Evolutionary conservation across 2,113 vertebrate genomes (phyloP), one percentile per base, ranked within the genome.

Genomic region (Gila orcuttii): DNA sequence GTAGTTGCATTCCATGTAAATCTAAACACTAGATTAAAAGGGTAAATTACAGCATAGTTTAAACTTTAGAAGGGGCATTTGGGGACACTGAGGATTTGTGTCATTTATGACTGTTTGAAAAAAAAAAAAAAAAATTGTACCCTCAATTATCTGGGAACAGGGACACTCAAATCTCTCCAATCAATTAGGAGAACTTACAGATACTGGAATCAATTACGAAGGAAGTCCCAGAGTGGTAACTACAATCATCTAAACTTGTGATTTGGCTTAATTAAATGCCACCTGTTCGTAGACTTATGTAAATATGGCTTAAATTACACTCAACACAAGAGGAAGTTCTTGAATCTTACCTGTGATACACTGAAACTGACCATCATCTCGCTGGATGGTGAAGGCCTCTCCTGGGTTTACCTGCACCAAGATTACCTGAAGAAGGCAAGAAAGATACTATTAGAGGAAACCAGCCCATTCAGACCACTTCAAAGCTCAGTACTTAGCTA

Each of bases 371-470:
- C 98, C 98, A 98, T 99, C 98, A 95, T 99, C 98, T 96, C 97
- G 96, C 96, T 97, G 96, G 95, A 99, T 99, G 90, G 98, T 99
- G 95, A 99, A 99, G 92, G 97, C 95, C 94, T 99, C 98, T 91
- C 98, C 98, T 95, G 98, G 97, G 93, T 99, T 99, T 94, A 99
- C 98, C 94, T 99, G 98, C 93, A 99, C 98, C 96, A 99, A 96
- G 95, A 99, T 99, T 95, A 99, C 97, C 98, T 99, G 93, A 36
- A 19, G 81, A 57, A 28, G 36, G 28, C n/a, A 77, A 62, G 28
- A 82, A 17, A 64, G 17, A 31, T 6, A 8, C 15, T 19, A 3
- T 81, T 81, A 66, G 57, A 42, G 23, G 23, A 79, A 79, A n/a
- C 10, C 23, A 39, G 21, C 1, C 12, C 15, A 31, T 79, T 60